Evolutionary conservation across 2,797 vertebrate genomes (phyloP).

Genomic region (Valencia hispanica): DNA sequence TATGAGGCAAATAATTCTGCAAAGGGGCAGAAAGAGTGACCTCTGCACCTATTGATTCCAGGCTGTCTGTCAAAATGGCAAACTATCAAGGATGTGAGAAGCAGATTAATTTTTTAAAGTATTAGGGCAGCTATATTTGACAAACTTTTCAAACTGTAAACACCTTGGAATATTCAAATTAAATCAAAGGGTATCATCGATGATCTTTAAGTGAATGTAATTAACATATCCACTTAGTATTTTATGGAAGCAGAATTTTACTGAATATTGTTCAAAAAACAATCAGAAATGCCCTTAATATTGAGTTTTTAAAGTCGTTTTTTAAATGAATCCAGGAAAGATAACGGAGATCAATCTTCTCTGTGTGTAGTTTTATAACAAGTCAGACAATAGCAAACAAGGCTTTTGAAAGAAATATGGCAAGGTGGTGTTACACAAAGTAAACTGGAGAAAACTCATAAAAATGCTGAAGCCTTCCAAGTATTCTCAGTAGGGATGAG

Average conservation of each 20-base stretch:
- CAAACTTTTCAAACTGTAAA: constrained; percentile 48
- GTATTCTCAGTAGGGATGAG: neutral
- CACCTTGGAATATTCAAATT: neutral
- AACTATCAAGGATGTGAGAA: constrained; percentile 59
- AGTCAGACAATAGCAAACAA: neutral
- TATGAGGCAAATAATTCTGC: constrained; percentile 65
- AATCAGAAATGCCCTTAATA: neutral
- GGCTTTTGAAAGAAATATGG: neutral
- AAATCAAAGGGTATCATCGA: neutral
- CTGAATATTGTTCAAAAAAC: neutral
- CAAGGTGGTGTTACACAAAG: neutral
- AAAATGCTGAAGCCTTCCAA: constrained; percentile 3
- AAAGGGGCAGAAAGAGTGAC: constrained; percentile 53
- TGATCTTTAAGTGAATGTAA: neutral
- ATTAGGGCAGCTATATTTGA: constrained; percentile 35
- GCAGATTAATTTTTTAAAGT: constrained; percentile 66
- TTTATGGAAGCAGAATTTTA: neutral
- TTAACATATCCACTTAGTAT: neutral
- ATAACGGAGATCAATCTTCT: neutral
- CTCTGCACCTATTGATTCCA: constrained; percentile 72
- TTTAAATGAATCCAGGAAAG: neutral
- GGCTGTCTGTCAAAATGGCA: constrained; percentile 57
- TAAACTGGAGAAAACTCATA: neutral
- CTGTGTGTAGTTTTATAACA: neutral
- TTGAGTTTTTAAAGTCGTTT: neutral